Evolutionary conservation across 2,797 vertebrate species (phyloP), one percentile per base, ranked within the genome.

Genomic region (Trachops cirrhosus): DNA sequence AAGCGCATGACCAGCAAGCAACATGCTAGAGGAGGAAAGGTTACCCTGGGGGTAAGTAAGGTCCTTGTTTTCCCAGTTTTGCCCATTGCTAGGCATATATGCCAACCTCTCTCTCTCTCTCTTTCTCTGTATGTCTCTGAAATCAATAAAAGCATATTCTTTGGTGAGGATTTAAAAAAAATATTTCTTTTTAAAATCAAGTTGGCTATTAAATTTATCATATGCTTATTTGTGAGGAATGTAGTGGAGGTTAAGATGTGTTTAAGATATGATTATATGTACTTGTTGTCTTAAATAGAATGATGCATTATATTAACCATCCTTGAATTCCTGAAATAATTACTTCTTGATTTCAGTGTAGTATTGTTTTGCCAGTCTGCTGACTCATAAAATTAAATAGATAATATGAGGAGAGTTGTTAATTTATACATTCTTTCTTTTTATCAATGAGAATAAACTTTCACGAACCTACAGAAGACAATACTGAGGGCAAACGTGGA

Each of bases 261-360:
- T 37, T 78, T 64, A 46, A 52, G 16, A 80, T 32, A 15, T 83
- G 32, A 74, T 50, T 10, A 16, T 48, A 15, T 11, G 74, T 18
- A 79, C 52, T n/a, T 67, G 88, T 82, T 75, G 39, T 5, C 2
- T 59, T 44, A 62, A 52, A 34, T 37, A 57, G 21, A 91, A 87
- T 34, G 7, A 62, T 52, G 19, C 71, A 39, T 64, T 39, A 48
- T 82, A 48, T 59, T 78, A 93, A 71, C 70, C 64, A 93, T 52
- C 70, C 39, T 89, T 86, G 75, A 94, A 91, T 89, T 86, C 50
- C 34, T 64, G 11, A 94, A 93, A 67, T 78, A 86, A 52, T 91
- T 82, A 71, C 5, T 71, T 18, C 88, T 80, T 92, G 34, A 2
- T 64, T 95, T 95, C 52, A 26, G 6, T 37, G 9, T 86, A 57